Evolutionary conservation across 2,113 vertebrate species (phyloP).

Genomic region (Morphnarchus princeps): DNA sequence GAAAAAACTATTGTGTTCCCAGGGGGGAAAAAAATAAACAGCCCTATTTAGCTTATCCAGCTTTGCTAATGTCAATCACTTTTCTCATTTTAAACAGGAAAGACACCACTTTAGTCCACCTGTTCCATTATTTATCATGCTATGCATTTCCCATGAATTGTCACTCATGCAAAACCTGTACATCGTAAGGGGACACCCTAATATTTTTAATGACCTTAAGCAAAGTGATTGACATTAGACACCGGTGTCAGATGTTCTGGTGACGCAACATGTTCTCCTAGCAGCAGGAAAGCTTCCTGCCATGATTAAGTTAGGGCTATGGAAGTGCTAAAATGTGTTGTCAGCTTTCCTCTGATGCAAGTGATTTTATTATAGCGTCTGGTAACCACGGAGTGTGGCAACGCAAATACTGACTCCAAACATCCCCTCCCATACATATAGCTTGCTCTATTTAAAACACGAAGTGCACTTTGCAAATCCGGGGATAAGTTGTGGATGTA

Average conservation of each 20-base stretch:
- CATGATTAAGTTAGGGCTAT: slow-evolving; percentile 78
- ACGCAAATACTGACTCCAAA: slow-evolving; percentile 84
- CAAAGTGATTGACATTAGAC: slow-evolving; percentile 83
- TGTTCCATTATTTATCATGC: slow-evolving; percentile 84
- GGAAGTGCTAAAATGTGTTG: slow-evolving; percentile 87
- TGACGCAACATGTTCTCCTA: slow-evolving; percentile 80
- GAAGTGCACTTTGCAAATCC: slow-evolving; percentile 11
- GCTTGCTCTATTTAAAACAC: slow-evolving; percentile 61
- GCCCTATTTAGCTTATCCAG: not conserved
- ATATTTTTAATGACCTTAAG: slow-evolving; percentile 82
- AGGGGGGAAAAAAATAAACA: not conserved
- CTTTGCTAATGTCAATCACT: slow-evolving; percentile 50
- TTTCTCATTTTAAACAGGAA: slow-evolving; percentile 64
- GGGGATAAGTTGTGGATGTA: slow-evolving; percentile 16
- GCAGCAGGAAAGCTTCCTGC: slow-evolving; percentile 77
- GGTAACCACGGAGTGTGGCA: slow-evolving; percentile 83
- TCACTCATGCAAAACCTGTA: slow-evolving; percentile 71
- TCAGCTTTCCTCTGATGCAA: slow-evolving; percentile 93
- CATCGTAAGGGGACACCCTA: slow-evolving; percentile 79
- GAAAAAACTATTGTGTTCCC: slow-evolving; percentile 15
- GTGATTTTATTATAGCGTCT: slow-evolving; percentile 88
- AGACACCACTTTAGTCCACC: slow-evolving; percentile 76
- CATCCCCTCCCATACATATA: slow-evolving; percentile 61
- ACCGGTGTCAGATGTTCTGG: slow-evolving; percentile 81
- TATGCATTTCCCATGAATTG: slow-evolving; percentile 72